A percentile compares a stretch with the other conserved stretches of the same genome.
These are phyloP conservation scores for Notodonta ziczac DNA, from an alignment of 2,888 invertebrate species.

Conservation along the genomic window DNA sequence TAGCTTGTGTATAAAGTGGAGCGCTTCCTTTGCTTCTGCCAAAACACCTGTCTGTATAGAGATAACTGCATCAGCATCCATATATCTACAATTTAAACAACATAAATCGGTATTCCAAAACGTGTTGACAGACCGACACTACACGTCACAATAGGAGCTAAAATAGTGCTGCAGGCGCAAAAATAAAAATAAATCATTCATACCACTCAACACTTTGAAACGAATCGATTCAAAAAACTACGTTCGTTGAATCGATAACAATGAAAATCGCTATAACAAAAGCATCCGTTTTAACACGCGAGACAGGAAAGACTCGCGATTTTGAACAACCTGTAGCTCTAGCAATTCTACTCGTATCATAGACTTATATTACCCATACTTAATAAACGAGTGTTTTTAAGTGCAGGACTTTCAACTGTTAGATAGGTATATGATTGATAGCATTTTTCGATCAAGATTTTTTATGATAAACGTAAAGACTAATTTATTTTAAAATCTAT, in stretches of 20 bases:
- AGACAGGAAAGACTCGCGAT: constrained; percentile 38
- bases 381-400: too few relatives aligned
- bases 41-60: too few relatives aligned
- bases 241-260: constrained; percentile 78
- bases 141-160: constrained; percentile 37
- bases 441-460: too few relatives aligned
- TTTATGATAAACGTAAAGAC: too few relatives aligned
- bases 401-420: too few relatives aligned
- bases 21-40: too few relatives aligned
- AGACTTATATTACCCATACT: too few relatives aligned
- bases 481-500: too few relatives aligned
- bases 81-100: constrained; percentile 22
- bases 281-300: constrained; percentile 49
- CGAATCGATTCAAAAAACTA: constrained; percentile 74
- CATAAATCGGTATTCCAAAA: constrained; percentile 58
- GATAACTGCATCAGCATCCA: neutral
- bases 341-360: too few relatives aligned
- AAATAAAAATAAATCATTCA: constrained; percentile 77
- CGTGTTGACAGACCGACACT: constrained; percentile 59
- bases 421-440: too few relatives aligned
- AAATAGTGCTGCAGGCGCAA: constrained; percentile 37
- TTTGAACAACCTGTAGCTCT: neutral
- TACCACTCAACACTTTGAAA: constrained; percentile 73
- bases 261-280: constrained; percentile 77
- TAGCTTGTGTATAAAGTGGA: too few relatives aligned